These are phyloP conservation scores for Crypturellus tataupa DNA, from an alignment of 2,797 vertebrate species.

Conservation along the genomic window DNA sequence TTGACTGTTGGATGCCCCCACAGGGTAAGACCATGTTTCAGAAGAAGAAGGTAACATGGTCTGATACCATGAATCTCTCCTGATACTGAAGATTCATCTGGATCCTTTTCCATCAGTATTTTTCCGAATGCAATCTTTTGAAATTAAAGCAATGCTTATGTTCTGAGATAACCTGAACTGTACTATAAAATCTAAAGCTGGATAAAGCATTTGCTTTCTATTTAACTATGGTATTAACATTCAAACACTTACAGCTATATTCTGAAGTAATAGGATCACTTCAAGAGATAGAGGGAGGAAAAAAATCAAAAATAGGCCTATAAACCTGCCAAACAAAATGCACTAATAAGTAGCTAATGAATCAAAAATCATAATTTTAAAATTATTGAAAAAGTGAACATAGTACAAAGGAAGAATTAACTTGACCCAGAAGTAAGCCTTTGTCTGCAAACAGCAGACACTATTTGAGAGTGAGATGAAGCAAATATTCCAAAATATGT, in stretches of 20 bases:
- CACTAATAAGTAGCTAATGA: neutral
- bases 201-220: neutral
- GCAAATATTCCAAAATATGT: neutral
- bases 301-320: neutral
- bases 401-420: neutral
- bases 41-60: neutral
- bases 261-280: neutral
- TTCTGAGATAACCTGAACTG: neutral
- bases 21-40: neutral
- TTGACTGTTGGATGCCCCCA: neutral
- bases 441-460: neutral
- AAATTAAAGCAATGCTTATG: constrained; percentile 25
- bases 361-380: neutral
- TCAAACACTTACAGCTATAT: neutral
- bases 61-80: neutral
- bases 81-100: constrained; percentile 8
- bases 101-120: neutral
- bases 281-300: neutral
- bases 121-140: constrained; percentile 10
- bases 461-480: neutral
- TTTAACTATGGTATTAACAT: neutral
- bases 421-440: neutral
- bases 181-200: neutral
- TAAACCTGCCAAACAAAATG: neutral
- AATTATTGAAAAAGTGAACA: neutral